These are phyloP conservation scores for Eupithecia tripunctaria DNA, from an alignment of 2,888 invertebrate species.

Conservation along the genomic window DNA sequence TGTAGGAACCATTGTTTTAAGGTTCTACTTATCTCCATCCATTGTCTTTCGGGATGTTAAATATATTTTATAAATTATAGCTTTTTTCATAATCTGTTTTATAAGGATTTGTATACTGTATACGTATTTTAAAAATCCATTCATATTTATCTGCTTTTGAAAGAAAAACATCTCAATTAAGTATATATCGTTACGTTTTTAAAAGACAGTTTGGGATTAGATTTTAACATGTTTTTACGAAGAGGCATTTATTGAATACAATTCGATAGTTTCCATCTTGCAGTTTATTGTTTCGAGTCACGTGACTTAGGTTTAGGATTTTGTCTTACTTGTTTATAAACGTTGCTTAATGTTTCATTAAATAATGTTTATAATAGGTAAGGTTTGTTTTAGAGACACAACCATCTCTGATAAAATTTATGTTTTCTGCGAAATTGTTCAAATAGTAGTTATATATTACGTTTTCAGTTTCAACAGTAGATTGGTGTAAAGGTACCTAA, in stretches of 20 bases:
- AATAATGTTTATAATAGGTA: conserved; percentile 2
- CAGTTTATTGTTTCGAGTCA: conserved; percentile 13
- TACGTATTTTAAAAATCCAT: background rate
- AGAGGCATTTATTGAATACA: conserved; percentile 51
- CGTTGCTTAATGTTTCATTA: background rate
- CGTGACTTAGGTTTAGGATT: conserved; percentile 14
- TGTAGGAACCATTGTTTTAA: conserved; percentile 42
- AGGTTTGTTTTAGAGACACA: conserved; percentile 13
- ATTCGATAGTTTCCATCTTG: conserved; percentile 43
- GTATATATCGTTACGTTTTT: conserved; percentile 2
- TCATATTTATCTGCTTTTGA: background rate
- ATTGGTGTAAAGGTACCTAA: background rate
- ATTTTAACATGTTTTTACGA: conserved; percentile 41
- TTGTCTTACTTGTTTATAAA: background rate
- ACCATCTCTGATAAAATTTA: background rate
- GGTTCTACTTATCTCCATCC: conserved; percentile 44
- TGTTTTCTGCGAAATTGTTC: background rate
- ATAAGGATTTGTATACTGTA: background rate
- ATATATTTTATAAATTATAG: conserved; percentile 13
- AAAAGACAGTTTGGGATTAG: conserved; percentile 49
- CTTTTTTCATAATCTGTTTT: background rate
- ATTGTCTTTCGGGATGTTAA: conserved; percentile 50
- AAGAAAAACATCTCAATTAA: background rate
- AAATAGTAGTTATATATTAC: background rate
- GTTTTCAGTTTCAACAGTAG: background rate